phyloP scores from a whole-genome alignment of 1,140 invertebrate species.

The Trinorchestia longiramus region DNA sequence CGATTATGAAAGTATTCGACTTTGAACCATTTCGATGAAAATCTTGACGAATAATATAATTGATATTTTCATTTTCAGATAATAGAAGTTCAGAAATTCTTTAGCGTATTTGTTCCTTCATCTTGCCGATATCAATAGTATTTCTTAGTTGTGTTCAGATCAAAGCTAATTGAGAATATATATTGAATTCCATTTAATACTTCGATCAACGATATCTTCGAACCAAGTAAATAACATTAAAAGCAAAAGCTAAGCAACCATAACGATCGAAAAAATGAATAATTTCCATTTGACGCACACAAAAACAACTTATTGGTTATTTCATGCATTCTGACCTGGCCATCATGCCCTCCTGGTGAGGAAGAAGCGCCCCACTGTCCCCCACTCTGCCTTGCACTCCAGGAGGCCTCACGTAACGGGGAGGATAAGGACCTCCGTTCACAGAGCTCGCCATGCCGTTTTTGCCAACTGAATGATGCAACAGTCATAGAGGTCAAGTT shows the following conservation, averaged over 20 bases:
- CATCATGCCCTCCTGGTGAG: slow-evolving; percentile 32
- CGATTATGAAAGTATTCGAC: too few relatives aligned
- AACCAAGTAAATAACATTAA: background rate
- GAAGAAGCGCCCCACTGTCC: slow-evolving; percentile 9
- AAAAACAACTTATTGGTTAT: background rate
- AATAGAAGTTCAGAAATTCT: too few relatives aligned
- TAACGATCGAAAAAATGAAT: background rate
- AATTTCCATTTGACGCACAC: background rate
- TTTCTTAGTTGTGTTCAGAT: background rate
- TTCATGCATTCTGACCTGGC: background rate
- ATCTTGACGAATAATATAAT: too few relatives aligned
- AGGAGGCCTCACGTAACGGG: background rate
- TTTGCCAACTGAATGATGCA: background rate
- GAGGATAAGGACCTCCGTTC: background rate
- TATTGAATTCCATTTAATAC: background rate
- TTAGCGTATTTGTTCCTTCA: background rate
- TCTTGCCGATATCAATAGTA: background rate
- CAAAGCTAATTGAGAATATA: background rate
- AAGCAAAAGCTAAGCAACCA: background rate
- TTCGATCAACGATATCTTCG: background rate
- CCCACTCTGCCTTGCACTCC: slow-evolving; percentile 43
- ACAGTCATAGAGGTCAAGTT: background rate
- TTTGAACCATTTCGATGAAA: too few relatives aligned
- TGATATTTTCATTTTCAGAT: too few relatives aligned
- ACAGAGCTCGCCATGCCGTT: background rate